Base-by-base conservation (phyloP, 92 coral and sea anemone species). In the Metridium senile region DNA sequence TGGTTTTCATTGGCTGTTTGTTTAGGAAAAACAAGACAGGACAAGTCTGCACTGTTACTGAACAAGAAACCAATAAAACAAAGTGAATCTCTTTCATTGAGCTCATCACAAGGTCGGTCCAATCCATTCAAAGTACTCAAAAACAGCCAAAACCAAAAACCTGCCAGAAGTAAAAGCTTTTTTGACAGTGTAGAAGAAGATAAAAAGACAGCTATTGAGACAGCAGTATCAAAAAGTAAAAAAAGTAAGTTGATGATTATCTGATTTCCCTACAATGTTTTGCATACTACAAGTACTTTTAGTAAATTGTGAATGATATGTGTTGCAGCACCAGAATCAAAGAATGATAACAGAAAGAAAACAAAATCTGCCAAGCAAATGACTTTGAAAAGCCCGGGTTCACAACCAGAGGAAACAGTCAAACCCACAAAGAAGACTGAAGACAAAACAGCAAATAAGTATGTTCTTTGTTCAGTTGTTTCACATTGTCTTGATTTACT, bases 111-210 rank as follows among this genome's bases (percentile, higher is more conserved):
- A 68, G 97, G 92, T 18, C 89, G 97, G 29, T 70, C 93, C 2
- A 94, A 94, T 66, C 98, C 98, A 26, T 94, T 94, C 86, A 91
- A 92, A 75, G 87, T 94, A 43, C 79, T 72, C 20, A 87, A 86
- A 46, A 86, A 85, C 10, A 80, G 82, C 63, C 80, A 78, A n/a
- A 84, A 73, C 11, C 45, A 90, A 20, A 74, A 58, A 56, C 86
- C 83, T 19, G 74, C 84, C 33, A 65, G 87, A 35, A 84, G 92
- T 33, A 92, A 92, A 64, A 92, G 98, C 56, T 94, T 94, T 80
- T 89, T 94, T 71, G 91, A 94, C 57, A 94, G 89, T 49, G 98
- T 94, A 19, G 98, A 94, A 62, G 90, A 90, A 72, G 97, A 94
- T 39, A 83, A 86, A 53, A 82, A 89, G 76, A 92, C 73, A 68